phyloP scores from a whole-genome alignment of 2,797 vertebrate species.

The Yasuhikotakia modesta region DNA sequence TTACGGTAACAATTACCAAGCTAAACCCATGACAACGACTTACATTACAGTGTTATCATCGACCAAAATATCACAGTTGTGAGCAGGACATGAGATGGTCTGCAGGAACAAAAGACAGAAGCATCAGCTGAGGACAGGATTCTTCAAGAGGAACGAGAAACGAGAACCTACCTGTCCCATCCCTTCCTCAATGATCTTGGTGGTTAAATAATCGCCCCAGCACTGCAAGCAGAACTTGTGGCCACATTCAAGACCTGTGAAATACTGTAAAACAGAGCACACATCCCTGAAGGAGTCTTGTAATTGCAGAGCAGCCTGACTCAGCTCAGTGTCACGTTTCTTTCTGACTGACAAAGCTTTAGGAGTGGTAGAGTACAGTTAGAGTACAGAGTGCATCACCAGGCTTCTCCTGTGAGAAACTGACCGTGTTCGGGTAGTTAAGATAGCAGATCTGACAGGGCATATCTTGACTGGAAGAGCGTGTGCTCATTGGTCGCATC shows the following conservation, averaged over 20 bases:
- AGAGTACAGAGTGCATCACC: neutral
- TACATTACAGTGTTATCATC: conserved; percentile 99
- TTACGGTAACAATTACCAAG: neutral
- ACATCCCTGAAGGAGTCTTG: neutral
- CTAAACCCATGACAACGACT: conserved; percentile 68
- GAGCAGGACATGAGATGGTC: conserved; percentile 99
- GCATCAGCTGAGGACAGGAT: neutral
- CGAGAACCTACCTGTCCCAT: conserved; percentile 93
- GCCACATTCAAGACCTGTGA: conserved; percentile 98
- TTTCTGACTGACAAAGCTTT: neutral
- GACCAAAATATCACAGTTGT: conserved; percentile 99
- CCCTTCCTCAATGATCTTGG: conserved; percentile 99
- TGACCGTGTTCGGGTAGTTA: conserved; percentile 97
- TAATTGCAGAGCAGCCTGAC: too few species aligned
- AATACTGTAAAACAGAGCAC: conserved; percentile 80
- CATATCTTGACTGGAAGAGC: conserved; percentile 97
- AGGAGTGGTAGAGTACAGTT: neutral
- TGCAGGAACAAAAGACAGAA: conserved; percentile 65
- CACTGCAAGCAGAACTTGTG: conserved; percentile 99
- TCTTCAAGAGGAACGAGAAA: neutral
- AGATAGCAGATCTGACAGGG: conserved; percentile 99
- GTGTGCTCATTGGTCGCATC: conserved; percentile 95
- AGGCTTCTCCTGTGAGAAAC: conserved; percentile 62
- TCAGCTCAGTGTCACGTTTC: neutral
- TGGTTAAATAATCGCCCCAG: conserved; percentile 99